Evolutionary conservation across 2,797 vertebrate species (phyloP), one percentile per base, ranked within the genome.

Genomic region (Pristis pectinata): DNA sequence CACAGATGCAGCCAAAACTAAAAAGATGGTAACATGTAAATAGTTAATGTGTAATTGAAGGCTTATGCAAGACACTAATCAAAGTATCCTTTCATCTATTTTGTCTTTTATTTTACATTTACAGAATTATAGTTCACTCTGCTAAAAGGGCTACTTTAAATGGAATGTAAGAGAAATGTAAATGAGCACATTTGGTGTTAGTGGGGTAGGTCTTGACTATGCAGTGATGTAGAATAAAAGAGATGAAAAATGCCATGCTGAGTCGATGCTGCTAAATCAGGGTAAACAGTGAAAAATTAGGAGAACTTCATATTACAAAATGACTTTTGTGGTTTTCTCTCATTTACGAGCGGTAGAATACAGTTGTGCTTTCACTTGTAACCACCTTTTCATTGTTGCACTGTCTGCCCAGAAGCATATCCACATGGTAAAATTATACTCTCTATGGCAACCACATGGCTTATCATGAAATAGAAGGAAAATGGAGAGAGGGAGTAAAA

Each of bases 11-110:
- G n/a, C n/a, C n/a, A n/a, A n/a, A 85, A 85, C 82, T 49, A 56
- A 30, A 56, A 85, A 49, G 49, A 85, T 53, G 44, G 24, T 80
- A 79, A 79, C 79, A 80, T 44, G 37, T 80, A 56, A 85, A 56
- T 85, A 49, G 82, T 85, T 85, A 56, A 85, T 83, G 44, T 83
- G 10, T 85, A 85, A 85, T 85, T 85, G 44, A 30, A 49, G 44
- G 49, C 8, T 49, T 85, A 53, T 85, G 49, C 27, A 56, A 85
- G 53, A 85, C 82, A 85, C 44, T 56, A 49, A 49, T 85, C 82
- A 85, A 30, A 11, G 82, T 85, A 56, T 83, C 24, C 49, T 85
- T 85, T 85, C 82, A 85, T 85, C 49, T 53, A 56, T 44, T 85
- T 85, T 56, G 77, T 13, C 49, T 85, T 56, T 53, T 53, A n/a